Percentiles rank a stretch among this genome's conserved stretches.
Evolutionary conservation across 2,797 vertebrate species (phyloP).

Genomic region (Borostomias antarcticus): DNA sequence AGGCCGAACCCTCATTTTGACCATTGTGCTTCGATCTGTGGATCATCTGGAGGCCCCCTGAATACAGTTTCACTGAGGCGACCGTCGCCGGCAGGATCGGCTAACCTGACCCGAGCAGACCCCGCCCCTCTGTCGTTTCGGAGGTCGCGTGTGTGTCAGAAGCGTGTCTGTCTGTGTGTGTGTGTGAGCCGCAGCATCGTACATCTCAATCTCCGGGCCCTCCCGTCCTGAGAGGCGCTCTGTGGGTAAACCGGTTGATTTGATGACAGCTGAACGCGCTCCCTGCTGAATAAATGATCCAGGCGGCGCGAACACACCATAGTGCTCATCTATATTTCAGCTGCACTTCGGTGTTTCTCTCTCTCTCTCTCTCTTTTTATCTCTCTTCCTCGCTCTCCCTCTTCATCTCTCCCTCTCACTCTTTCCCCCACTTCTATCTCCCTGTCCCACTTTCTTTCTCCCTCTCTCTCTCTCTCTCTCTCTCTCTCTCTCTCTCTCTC

Average conservation of each 20-base stretch:
- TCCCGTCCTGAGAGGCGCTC: slow-evolving; percentile 40
- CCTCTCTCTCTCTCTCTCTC: background rate
- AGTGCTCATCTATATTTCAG: slow-evolving; percentile 76
- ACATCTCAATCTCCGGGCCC: slow-evolving; percentile 23
- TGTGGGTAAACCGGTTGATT: slow-evolving; percentile 57
- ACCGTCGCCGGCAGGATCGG: no score
- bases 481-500: background rate
- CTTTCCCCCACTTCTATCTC: background rate
- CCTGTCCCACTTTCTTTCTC: background rate
- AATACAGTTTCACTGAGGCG: no score
- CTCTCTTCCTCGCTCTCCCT: background rate
- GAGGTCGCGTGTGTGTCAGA: background rate
- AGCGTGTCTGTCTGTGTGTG: background rate
- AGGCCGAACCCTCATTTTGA: no score
- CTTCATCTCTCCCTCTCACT: background rate
- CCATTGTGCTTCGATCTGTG: no score
- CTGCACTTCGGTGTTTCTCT: slow-evolving; percentile 47
- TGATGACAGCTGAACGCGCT: slow-evolving; percentile 63
- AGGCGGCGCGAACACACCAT: slow-evolving; percentile 60
- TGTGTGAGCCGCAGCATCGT: background rate
- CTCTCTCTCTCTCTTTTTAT: background rate
- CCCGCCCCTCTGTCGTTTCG: background rate
- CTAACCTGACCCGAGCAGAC: no score
- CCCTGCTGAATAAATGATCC: slow-evolving; percentile 75
- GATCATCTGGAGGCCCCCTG: no score